Conservation (phyloP, 2,888 invertebrate species). For the Drosophila seclusa region DNA sequence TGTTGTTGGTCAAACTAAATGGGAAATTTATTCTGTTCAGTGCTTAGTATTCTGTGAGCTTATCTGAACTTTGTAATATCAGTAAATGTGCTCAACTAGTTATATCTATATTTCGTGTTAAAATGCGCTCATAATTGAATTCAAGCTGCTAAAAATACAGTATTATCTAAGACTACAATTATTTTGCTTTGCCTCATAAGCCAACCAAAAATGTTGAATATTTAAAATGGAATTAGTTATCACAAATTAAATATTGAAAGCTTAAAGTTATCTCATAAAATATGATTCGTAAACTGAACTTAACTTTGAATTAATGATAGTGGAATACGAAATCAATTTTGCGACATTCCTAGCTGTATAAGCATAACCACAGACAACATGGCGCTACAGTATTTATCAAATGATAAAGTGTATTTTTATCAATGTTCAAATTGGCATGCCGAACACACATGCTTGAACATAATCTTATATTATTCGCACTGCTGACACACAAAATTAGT, state of each 20-base stretch:
- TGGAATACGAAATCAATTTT: not conserved
- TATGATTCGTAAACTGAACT: not conserved
- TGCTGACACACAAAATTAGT: slow-evolving; percentile 46
- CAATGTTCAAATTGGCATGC: not conserved
- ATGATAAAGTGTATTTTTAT: not conserved
- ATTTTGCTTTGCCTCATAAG: not conserved
- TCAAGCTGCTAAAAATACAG: slow-evolving; percentile 34
- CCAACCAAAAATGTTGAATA: not conserved
- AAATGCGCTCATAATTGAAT: slow-evolving; percentile 28
- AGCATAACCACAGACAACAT: not conserved
- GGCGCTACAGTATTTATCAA: not conserved
- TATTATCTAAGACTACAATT: not conserved
- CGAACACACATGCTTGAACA: not conserved
- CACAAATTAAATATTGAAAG: not conserved
- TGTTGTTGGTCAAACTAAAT: not conserved
- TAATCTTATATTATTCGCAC: slow-evolving; percentile 28
- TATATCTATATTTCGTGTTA: not conserved
- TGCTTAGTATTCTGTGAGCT: not conserved
- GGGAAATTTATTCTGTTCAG: not conserved
- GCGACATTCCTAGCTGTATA: not conserved
- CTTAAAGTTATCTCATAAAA: not conserved
- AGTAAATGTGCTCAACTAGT: not conserved
- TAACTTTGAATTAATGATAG: not conserved
- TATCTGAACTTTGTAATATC: not conserved
- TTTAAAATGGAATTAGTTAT: not conserved